Conservation (phyloP, 2,888 invertebrate species). For the Magallana nippona region DNA sequence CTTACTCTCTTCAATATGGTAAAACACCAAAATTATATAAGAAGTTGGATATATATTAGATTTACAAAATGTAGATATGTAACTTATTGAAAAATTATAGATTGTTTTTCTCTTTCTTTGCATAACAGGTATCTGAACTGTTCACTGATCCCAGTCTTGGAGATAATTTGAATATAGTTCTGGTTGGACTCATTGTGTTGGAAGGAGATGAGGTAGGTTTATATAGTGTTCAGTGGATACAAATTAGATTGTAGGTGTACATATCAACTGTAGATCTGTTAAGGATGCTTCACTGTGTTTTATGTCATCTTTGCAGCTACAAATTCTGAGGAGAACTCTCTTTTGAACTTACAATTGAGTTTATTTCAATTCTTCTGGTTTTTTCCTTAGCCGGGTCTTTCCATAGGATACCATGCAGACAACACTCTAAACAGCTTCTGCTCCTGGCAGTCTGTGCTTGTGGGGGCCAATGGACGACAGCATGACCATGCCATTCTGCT, state of each 20-base stretch:
- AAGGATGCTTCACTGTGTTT: no score
- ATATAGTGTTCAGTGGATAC: no score
- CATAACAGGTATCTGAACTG: slow-evolving; percentile 85
- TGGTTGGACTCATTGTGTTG: slow-evolving; percentile 74
- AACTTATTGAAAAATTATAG: background rate
- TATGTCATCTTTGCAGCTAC: no score
- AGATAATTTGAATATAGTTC: slow-evolving; percentile 73
- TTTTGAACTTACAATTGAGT: background rate
- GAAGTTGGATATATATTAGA: no score
- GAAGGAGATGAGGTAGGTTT: slow-evolving; percentile 75
- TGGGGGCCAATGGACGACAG: slow-evolving; percentile 70
- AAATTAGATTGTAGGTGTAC: no score
- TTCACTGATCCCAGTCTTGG: slow-evolving; percentile 74
- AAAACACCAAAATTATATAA: slow-evolving; percentile 11
- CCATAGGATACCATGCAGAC: slow-evolving; percentile 74
- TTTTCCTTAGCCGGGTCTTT: slow-evolving; percentile 70
- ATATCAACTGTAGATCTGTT: no score
- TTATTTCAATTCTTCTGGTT: background rate
- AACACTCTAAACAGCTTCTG: slow-evolving; percentile 77
- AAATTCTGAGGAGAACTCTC: no score
- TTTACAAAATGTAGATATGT: no score
- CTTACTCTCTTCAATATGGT: slow-evolving; percentile 78
- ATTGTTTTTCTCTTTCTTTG: background rate
- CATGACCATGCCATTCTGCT: slow-evolving; percentile 78
- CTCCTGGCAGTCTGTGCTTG: slow-evolving; percentile 77